Evolutionary conservation across 2,888 invertebrate genomes (phyloP), one percentile per base, ranked within the genome.

Genomic region (Aspidiotus rigidus): DNA sequence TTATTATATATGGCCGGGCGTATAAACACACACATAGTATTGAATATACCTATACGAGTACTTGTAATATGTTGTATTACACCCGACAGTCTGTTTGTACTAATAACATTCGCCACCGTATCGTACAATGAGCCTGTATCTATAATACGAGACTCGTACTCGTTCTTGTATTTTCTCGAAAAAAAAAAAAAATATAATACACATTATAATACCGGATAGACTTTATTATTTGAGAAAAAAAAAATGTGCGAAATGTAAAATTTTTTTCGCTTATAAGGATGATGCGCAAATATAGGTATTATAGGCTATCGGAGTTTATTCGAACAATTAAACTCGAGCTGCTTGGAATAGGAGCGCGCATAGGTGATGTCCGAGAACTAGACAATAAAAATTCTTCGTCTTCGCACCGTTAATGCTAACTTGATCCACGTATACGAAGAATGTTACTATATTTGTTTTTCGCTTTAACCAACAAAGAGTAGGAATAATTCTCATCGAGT

Each of bases 331-430:
- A 49, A n/a, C 10, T n/a, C 11, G 49, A n/a, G 49, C 10, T n/a
- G n/a, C 3, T 11, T 49, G 28, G 28, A 28, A 28, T 28, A 28
- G 28, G 28, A 28, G 28, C 28, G 28, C 49, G 49, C 49, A 49
- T 49, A 11, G 49, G n/a, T 13, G 49, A 49, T n/a, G 49, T 49
- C n/a, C n/a, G 49, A 49, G 10, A n/a, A 49, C 49, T 11, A 49
- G 49, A 49, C 49, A 49, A 49, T 49, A n/a, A 49, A 49, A 49
- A 49, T 49, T 49, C 49, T 49, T 49, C 49, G 49, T 11, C n/a
- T 11, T n/a, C 49, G 49, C n/a, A 49, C 49, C 49, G 49, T 49
- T 49, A 49, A 28, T 1, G 28, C 28, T 28, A 28, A 28, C 28
- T 1, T 28, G 28, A 28, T 28, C 28, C 28, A 5, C 28, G 28